These are phyloP conservation scores for Samia ricini DNA, from an alignment of 1,140 invertebrate species.

Conservation along the genomic window DNA sequence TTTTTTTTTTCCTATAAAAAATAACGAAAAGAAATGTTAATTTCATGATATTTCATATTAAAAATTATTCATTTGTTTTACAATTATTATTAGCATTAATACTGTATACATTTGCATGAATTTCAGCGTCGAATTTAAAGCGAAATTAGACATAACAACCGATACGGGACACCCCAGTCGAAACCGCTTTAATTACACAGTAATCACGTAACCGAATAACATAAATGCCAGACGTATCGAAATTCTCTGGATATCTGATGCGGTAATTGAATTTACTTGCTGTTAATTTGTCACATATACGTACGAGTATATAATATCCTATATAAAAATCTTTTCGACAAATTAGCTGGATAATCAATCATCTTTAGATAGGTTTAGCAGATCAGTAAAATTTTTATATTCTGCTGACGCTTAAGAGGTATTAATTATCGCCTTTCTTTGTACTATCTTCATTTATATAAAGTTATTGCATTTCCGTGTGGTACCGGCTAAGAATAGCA, in stretches of 20 bases:
- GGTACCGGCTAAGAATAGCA: no score
- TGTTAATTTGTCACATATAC: background rate
- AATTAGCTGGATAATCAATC: no score
- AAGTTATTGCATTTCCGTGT: no score
- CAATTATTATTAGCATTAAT: background rate
- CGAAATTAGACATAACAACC: conserved; percentile 8
- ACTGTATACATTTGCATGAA: background rate
- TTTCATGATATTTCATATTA: no score
- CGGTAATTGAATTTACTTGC: conserved; percentile 1
- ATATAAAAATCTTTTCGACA: no score
- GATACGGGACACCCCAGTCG: background rate
- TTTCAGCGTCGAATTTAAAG: background rate
- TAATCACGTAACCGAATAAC: conserved; percentile 9
- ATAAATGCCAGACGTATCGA: conserved; percentile 5
- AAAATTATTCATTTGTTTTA: background rate
- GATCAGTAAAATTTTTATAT: no score
- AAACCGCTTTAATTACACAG: conserved; percentile 10
- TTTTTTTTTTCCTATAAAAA: no score
- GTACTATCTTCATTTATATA: no score
- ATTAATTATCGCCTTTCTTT: no score
- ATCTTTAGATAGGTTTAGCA: no score
- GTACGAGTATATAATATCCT: background rate
- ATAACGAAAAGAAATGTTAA: no score
- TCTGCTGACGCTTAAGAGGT: no score
- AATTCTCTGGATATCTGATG: conserved; percentile 4